Evolutionary conservation across 2,888 invertebrate genomes (phyloP).

Genomic region (Eurois occulta): DNA sequence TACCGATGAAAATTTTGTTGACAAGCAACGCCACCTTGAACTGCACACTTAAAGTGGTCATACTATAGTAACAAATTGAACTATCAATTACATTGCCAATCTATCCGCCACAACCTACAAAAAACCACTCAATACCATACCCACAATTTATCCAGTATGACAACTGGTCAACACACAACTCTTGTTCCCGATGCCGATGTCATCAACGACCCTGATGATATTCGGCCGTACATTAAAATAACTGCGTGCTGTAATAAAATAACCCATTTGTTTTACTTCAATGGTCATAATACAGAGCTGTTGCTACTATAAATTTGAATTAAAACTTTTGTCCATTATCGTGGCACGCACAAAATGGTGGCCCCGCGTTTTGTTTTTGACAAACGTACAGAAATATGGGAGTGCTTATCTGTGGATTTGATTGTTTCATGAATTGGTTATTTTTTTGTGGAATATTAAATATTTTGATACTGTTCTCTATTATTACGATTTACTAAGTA

Average conservation of each 20-base stretch:
- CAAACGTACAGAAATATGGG: conserved; percentile 30
- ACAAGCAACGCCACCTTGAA: not conserved
- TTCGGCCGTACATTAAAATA: conserved; percentile 57
- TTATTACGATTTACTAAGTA: not conserved
- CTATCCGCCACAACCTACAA: not conserved
- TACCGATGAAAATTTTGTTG: not conserved
- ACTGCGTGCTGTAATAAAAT: conserved; percentile 58
- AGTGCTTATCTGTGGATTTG: conserved; percentile 36
- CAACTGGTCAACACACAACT: conserved; percentile 28
- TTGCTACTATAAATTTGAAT: conserved; percentile 64
- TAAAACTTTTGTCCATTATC: conserved; percentile 67
- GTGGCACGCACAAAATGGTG: conserved; percentile 54
- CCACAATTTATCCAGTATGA: conserved; percentile 1
- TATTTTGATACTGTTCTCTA: not conserved
- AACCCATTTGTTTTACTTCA: conserved; percentile 62
- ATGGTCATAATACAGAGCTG: conserved; percentile 56
- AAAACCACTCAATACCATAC: not conserved
- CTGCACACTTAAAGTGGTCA: not conserved
- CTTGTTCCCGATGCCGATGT: conserved; percentile 9
- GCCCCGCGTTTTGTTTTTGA: conserved; percentile 49
- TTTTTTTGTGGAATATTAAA: no score
- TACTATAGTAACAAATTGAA: not conserved
- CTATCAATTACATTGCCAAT: not conserved
- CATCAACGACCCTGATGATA: conserved; percentile 49
- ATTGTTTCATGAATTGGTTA: conserved; percentile 29